A percentile compares a stretch with the other conserved stretches of the same genome.
phyloP scores from a whole-genome alignment of 2,888 invertebrate genomes.

The Idaea straminata region DNA sequence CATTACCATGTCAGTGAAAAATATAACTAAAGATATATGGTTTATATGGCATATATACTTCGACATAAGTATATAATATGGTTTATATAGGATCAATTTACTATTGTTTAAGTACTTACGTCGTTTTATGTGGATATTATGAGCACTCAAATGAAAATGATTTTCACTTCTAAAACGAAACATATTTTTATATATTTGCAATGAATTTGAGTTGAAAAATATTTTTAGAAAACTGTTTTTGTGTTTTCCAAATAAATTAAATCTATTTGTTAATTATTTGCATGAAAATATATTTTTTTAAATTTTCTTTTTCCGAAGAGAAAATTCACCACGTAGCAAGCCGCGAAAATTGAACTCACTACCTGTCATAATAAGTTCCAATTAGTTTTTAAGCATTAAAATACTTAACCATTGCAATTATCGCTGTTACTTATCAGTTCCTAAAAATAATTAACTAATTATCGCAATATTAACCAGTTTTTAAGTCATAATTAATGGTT shows the following conservation, averaged over 20 bases:
- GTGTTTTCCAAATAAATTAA: not conserved
- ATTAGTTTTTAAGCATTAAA: slow-evolving; percentile 35
- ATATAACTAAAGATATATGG: too few species aligned
- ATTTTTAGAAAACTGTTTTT: not conserved
- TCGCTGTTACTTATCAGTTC: slow-evolving; percentile 23
- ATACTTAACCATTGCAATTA: slow-evolving; percentile 14
- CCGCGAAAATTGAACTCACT: slow-evolving; percentile 46
- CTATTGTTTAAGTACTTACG: slow-evolving; percentile 42
- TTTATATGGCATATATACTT: too few species aligned
- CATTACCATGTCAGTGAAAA: too few species aligned
- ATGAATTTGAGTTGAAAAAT: not conserved
- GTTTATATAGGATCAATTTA: too few species aligned
- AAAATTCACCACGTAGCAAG: slow-evolving; percentile 45
- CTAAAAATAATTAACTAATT: slow-evolving; percentile 56
- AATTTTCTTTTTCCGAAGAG: slow-evolving; percentile 33
- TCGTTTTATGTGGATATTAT: slow-evolving; percentile 57
- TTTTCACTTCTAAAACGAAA: slow-evolving; percentile 60
- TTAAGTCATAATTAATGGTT: slow-evolving; percentile 41
- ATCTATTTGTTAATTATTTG: slow-evolving; percentile 13
- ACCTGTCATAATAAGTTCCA: slow-evolving; percentile 49
- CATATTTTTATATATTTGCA: slow-evolving; percentile 40
- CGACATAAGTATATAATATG: too few species aligned
- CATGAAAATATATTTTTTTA: slow-evolving; percentile 20
- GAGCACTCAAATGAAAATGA: slow-evolving; percentile 45
- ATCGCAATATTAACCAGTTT: slow-evolving; percentile 27